Percentiles rank a stretch among this genome's conserved stretches.
phyloP scores from a whole-genome alignment of 2,888 invertebrate species.

The Megastigmus dorsalis region DNA sequence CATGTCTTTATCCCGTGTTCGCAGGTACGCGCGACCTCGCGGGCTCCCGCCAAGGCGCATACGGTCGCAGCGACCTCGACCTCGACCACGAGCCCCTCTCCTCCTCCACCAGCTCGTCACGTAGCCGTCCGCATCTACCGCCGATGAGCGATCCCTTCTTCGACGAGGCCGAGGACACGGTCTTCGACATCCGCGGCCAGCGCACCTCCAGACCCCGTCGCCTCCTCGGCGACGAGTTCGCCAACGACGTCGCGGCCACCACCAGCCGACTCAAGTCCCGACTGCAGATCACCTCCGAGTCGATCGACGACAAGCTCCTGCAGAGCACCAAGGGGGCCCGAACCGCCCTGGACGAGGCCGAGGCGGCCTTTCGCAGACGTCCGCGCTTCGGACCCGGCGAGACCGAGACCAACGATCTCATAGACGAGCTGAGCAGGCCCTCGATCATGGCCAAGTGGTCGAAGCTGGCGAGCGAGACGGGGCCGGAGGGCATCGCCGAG shows the following conservation, averaged over 20 bases:
- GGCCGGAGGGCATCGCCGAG: slow-evolving; percentile 75
- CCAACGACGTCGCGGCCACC: slow-evolving; percentile 74
- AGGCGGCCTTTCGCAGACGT: slow-evolving; percentile 66
- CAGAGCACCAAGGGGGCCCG: slow-evolving; percentile 59
- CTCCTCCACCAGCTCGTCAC: slow-evolving; percentile 63
- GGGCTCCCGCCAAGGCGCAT: slow-evolving; percentile 66
- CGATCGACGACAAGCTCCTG: slow-evolving; percentile 76
- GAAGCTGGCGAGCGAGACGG: slow-evolving; percentile 76
- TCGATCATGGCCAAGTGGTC: slow-evolving; percentile 81
- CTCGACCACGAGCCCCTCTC: slow-evolving; percentile 60
- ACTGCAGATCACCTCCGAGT: slow-evolving; percentile 78
- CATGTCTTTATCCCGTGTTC: too few relatives aligned
- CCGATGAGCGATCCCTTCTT: slow-evolving; percentile 61
- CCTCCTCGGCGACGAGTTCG: slow-evolving; percentile 72
- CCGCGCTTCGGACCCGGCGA: slow-evolving; percentile 60
- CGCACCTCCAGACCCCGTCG: slow-evolving; percentile 70
- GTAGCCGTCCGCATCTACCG: slow-evolving; percentile 46
- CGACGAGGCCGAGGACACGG: slow-evolving; percentile 75
- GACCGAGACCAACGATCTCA: slow-evolving; percentile 59
- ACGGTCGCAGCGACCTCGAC: slow-evolving; percentile 70
- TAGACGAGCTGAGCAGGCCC: slow-evolving; percentile 75
- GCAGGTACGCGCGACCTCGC: slow-evolving; percentile 71
- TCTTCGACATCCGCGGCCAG: slow-evolving; percentile 80
- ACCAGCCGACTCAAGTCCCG: slow-evolving; percentile 74
- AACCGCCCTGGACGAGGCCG: slow-evolving; percentile 76